Conservation (phyloP, 1,140 invertebrate species). For the Dryas iulia region DNA sequence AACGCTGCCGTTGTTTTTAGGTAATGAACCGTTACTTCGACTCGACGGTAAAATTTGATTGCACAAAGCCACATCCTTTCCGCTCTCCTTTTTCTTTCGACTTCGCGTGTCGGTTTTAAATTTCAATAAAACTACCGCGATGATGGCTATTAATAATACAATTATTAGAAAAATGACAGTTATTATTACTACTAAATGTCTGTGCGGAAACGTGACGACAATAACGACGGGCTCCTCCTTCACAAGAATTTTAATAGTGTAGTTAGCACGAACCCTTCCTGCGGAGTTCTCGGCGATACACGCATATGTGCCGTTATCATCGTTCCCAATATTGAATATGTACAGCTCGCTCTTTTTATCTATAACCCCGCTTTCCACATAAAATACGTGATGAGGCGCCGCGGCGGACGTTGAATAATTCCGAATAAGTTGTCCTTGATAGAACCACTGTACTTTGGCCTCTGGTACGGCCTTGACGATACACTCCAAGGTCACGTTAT, state of each 20-base stretch:
- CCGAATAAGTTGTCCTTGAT: slow-evolving; percentile 87
- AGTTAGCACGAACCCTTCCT: slow-evolving; percentile 87
- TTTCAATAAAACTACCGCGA: slow-evolving; percentile 82
- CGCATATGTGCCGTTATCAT: slow-evolving; percentile 90
- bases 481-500: slow-evolving; percentile 89
- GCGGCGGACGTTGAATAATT: slow-evolving; percentile 84
- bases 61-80: slow-evolving; percentile 72
- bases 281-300: slow-evolving; percentile 92
- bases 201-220: slow-evolving; percentile 83
- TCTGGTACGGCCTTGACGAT: slow-evolving; percentile 89
- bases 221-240: slow-evolving; percentile 86
- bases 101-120: slow-evolving; percentile 82
- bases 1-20: slow-evolving; percentile 75
- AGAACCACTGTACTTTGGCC: slow-evolving; percentile 89
- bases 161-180: slow-evolving; percentile 82
- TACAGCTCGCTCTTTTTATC: slow-evolving; percentile 88
- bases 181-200: slow-evolving; percentile 85
- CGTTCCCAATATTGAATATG: slow-evolving; percentile 86
- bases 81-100: slow-evolving; percentile 81
- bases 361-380: slow-evolving; percentile 84
- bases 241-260: slow-evolving; percentile 87
- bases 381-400: slow-evolving; percentile 84
- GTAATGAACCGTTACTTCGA: slow-evolving; percentile 62
- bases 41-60: slow-evolving; percentile 73
- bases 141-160: slow-evolving; percentile 82